A percentile compares a stretch with the other conserved stretches of the same genome.
Evolutionary conservation across 2,113 vertebrate species (phyloP).

Genomic region (Abramis brama): DNA sequence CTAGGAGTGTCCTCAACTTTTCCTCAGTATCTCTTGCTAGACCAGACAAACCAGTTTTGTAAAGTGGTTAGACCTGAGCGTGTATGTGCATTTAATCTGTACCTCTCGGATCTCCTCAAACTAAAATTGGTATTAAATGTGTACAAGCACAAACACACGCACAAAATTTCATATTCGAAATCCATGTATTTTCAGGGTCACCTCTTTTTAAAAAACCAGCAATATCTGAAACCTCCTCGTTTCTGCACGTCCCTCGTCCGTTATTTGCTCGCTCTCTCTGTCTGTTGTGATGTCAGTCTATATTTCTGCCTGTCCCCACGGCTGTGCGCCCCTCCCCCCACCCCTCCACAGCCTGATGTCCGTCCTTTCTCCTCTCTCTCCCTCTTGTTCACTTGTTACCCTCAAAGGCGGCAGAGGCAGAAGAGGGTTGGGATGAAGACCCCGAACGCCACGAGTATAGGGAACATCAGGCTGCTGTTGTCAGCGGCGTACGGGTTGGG

Average conservation of each 20-base stretch:
- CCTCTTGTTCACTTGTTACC: slow-evolving; percentile 11
- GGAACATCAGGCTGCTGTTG: slow-evolving; percentile 99
- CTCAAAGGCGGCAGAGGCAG: slow-evolving; percentile 86
- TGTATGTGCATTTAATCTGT: slow-evolving; percentile 28
- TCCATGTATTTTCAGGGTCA: not conserved
- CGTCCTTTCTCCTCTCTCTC: slow-evolving; percentile 7
- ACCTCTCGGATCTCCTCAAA: slow-evolving; percentile 21
- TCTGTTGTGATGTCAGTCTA: slow-evolving; percentile 24
- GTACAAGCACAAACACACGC: slow-evolving; percentile 17
- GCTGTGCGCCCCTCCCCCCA: not conserved
- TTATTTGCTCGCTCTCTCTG: not conserved
- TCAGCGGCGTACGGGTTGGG: slow-evolving; percentile 97
- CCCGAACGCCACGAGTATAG: slow-evolving; percentile 96
- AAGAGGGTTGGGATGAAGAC: slow-evolving; percentile 99
- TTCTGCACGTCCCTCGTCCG: not conserved
- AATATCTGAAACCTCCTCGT: not conserved
- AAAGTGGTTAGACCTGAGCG: slow-evolving; percentile 21
- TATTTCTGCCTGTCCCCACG: slow-evolving; percentile 10
- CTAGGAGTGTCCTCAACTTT: slow-evolving; percentile 22
- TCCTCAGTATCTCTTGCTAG: slow-evolving; percentile 17
- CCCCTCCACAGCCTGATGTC: slow-evolving; percentile 38
- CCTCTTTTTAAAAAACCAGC: not conserved
- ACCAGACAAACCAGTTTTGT: slow-evolving; percentile 42
- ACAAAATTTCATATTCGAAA: slow-evolving; percentile 3
- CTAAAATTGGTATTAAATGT: slow-evolving; percentile 18